Percentiles rank a stretch among this genome's conserved stretches.
phyloP scores from a whole-genome alignment of 2,888 invertebrate species.

The Meiosimyza decipiens region DNA sequence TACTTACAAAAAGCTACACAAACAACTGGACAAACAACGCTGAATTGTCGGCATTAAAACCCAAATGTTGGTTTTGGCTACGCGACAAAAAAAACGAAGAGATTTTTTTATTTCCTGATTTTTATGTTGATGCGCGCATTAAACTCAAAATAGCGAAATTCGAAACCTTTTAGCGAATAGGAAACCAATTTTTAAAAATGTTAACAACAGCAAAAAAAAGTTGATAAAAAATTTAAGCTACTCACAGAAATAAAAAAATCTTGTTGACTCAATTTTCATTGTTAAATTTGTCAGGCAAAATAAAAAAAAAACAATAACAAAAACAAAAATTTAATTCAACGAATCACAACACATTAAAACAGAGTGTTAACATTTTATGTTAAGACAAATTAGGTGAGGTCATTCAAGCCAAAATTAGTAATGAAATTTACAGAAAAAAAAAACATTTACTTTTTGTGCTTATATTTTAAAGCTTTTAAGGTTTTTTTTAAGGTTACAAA shows the following conservation, averaged over 20 bases:
- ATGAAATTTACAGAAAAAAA: slow-evolving; percentile 5
- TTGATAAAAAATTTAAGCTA: too few species aligned
- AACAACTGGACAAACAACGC: too few species aligned
- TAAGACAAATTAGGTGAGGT: slow-evolving; percentile 41
- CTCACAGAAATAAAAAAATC: not conserved
- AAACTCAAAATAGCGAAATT: not conserved
- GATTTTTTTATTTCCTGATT: not conserved
- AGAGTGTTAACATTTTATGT: slow-evolving; percentile 29
- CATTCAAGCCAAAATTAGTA: slow-evolving; percentile 25
- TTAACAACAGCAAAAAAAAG: too few species aligned
- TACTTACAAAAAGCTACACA: too few species aligned
- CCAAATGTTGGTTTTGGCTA: too few species aligned
- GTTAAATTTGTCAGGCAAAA: not conserved
- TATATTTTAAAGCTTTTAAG: slow-evolving; percentile 2
- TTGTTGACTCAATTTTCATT: not conserved
- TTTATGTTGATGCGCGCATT: slow-evolving; percentile 7
- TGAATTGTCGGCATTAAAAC: too few species aligned
- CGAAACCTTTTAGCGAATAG: not conserved
- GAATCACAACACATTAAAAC: slow-evolving; percentile 19
- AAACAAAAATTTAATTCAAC: slow-evolving; percentile 12
- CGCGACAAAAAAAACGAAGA: too few species aligned
- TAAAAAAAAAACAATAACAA: not conserved
- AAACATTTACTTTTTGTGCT: slow-evolving; percentile 16
- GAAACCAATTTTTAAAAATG: not conserved
- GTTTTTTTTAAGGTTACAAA: not conserved